A percentile compares a stretch with the other conserved stretches of the same genome.
Conservation (phyloP, 2,113 vertebrate genomes). For the Psammodynastes pulverulentus region DNA sequence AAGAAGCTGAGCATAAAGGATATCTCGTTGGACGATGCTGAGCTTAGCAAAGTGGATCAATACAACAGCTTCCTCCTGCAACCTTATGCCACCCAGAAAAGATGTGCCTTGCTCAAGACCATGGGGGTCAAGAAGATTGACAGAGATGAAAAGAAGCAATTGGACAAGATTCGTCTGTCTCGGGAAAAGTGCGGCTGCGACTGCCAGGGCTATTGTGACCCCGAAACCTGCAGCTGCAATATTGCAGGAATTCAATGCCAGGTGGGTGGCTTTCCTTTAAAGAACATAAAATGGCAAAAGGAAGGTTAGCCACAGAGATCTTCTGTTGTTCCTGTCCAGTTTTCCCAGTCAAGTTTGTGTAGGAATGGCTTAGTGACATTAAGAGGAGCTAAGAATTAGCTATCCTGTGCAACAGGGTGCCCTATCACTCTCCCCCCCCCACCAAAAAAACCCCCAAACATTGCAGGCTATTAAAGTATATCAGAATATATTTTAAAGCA, state of each 20-base stretch:
- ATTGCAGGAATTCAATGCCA: slow-evolving; percentile 95
- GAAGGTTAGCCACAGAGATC: neutral
- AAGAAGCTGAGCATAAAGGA: slow-evolving; percentile 84
- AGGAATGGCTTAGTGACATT: neutral
- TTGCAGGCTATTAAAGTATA: neutral
- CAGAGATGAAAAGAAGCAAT: slow-evolving; percentile 89
- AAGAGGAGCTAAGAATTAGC: neutral
- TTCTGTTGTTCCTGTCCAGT: neutral
- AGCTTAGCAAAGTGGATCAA: slow-evolving; percentile 72
- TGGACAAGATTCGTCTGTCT: slow-evolving; percentile 85
- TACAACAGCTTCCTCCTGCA: slow-evolving; percentile 86
- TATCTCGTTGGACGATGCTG: slow-evolving; percentile 80
- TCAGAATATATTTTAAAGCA: neutral
- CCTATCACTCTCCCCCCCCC: neutral
- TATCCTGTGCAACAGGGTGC: neutral
- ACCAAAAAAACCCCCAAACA: neutral
- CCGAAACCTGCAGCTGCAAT: slow-evolving; percentile 91
- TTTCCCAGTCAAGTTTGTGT: neutral
- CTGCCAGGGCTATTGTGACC: slow-evolving; percentile 91
- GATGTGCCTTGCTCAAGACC: slow-evolving; percentile 83
- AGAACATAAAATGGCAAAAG: neutral
- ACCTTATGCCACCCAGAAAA: slow-evolving; percentile 83
- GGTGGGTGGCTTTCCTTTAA: slow-evolving; percentile 62
- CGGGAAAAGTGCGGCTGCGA: slow-evolving; percentile 91
- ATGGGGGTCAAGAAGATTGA: slow-evolving; percentile 91